A percentile compares a stretch with the other conserved stretches of the same genome.
phyloP scores from a whole-genome alignment of 2,797 vertebrate species.

The Cirrhinus mrigala region DNA sequence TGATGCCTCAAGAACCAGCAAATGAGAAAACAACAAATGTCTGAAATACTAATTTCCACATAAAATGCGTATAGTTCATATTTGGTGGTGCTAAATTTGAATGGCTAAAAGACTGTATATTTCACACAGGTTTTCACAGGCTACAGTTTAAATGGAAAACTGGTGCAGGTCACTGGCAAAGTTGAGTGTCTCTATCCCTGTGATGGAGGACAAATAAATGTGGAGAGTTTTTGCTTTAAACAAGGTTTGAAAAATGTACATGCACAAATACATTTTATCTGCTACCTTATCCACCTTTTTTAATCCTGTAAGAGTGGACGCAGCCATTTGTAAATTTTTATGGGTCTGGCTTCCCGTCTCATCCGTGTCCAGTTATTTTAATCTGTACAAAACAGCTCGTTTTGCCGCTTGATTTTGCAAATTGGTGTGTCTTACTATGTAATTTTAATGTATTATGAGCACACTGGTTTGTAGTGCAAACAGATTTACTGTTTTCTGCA shows the following conservation, averaged over 20 bases:
- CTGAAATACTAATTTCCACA: background rate
- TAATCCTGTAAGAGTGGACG: too few relatives aligned
- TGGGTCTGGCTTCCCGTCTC: too few relatives aligned
- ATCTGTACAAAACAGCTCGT: too few relatives aligned
- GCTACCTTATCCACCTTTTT: background rate
- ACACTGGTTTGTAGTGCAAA: too few relatives aligned
- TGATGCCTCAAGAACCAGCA: constrained; percentile 14
- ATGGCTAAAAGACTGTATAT: background rate
- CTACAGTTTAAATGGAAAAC: constrained; percentile 50
- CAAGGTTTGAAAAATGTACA: constrained; percentile 42
- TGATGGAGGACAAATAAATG: constrained; percentile 54
- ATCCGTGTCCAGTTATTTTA: too few relatives aligned
- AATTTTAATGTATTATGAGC: too few relatives aligned
- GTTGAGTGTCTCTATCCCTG: constrained; percentile 50
- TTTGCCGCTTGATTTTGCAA: too few relatives aligned
- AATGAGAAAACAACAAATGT: constrained; percentile 13
- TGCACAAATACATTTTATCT: background rate
- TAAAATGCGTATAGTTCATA: background rate
- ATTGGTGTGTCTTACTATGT: too few relatives aligned
- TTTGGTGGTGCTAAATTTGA: background rate
- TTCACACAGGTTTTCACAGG: constrained; percentile 47
- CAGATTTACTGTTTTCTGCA: too few relatives aligned
- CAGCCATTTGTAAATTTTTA: too few relatives aligned
- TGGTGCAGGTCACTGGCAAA: constrained; percentile 52
- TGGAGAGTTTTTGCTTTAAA: constrained; percentile 48